Evolutionary conservation across 2,113 vertebrate species (phyloP).

Genomic region (Centrocercus urophasianus): DNA sequence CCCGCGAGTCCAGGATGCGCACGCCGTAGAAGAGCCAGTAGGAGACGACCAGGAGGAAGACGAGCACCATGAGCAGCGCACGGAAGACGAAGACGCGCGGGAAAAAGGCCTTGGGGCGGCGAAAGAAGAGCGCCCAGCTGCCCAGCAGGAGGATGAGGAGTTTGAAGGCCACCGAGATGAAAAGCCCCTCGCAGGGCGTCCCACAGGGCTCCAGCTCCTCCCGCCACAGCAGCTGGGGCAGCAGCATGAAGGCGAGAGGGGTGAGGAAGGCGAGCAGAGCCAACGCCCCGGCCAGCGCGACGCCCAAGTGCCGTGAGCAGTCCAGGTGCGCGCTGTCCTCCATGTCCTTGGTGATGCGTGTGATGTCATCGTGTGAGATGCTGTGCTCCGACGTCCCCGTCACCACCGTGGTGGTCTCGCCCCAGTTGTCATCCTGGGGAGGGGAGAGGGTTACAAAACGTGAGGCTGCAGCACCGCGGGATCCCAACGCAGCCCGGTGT

Average conservation of each 20-base stretch:
- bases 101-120: constrained; percentile 86
- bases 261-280: constrained; percentile 90
- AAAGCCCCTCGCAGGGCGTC: constrained; percentile 91
- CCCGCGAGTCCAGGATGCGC: constrained; percentile 85
- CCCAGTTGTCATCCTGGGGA: constrained; percentile 93
- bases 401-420: constrained; percentile 92
- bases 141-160: constrained; percentile 91
- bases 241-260: constrained; percentile 89
- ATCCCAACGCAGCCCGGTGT: neutral
- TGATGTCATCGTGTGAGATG: constrained; percentile 93
- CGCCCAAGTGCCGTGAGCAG: constrained; percentile 88
- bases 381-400: constrained; percentile 94
- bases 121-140: constrained; percentile 93
- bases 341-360: constrained; percentile 90
- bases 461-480: accelerated
- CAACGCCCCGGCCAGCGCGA: constrained; percentile 81
- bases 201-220: constrained; percentile 87
- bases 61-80: constrained; percentile 89
- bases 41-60: constrained; percentile 90
- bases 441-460: accelerated
- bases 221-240: constrained; percentile 90
- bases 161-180: constrained; percentile 94
- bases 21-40: constrained; percentile 95
- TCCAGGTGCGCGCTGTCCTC: constrained; percentile 90
- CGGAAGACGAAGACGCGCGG: constrained; percentile 90